These are phyloP conservation scores for Cinclus cinclus DNA, from an alignment of 2,113 vertebrate genomes.

Conservation along the genomic window DNA sequence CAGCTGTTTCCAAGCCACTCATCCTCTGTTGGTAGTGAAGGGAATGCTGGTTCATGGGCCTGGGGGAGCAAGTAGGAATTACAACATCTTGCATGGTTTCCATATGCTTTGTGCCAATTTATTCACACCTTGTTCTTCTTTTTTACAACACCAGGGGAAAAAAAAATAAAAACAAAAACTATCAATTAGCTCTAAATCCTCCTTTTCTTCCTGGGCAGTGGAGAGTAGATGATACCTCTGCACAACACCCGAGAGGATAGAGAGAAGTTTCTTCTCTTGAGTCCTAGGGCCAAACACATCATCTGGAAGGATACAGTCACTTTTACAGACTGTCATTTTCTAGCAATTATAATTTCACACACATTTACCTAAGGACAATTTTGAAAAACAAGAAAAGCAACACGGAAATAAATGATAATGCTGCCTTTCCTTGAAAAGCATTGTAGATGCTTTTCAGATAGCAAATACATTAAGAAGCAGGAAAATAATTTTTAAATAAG, in stretches of 20 bases:
- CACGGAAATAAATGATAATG: not conserved
- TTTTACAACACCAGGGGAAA: not conserved
- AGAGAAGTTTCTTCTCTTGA: not conserved
- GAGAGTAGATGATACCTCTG: not conserved
- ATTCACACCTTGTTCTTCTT: not conserved
- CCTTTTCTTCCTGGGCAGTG: not conserved
- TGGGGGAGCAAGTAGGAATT: not conserved
- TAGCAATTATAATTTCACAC: constrained; percentile 18
- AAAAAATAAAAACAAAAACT: not conserved
- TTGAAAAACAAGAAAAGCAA: not conserved
- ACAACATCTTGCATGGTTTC: not conserved
- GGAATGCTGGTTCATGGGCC: not conserved
- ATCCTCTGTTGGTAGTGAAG: not conserved
- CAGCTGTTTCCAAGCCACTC: not conserved
- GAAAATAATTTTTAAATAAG: not conserved
- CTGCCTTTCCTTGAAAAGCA: not conserved
- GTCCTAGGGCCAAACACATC: not conserved
- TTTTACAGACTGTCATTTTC: not conserved
- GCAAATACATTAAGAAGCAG: not conserved
- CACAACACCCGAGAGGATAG: not conserved
- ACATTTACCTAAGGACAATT: not conserved
- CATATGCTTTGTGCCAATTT: not conserved
- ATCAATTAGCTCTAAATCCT: not conserved
- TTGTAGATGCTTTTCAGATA: not conserved
- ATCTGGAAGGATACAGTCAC: not conserved